These are phyloP conservation scores for Danaus plexippus DNA, from an alignment of 1,140 invertebrate species.

Conservation along the genomic window DNA sequence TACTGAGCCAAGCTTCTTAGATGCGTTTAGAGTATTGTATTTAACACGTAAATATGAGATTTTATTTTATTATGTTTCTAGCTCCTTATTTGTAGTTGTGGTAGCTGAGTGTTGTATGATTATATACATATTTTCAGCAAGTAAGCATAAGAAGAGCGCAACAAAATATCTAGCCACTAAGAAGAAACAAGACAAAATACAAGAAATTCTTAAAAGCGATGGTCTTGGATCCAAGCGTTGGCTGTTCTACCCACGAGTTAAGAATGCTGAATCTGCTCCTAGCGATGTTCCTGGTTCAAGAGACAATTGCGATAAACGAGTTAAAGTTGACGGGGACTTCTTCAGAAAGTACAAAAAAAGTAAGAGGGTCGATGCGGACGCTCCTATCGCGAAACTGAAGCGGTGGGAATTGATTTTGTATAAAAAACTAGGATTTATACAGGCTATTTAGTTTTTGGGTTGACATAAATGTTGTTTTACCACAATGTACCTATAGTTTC, in stretches of 20 bases:
- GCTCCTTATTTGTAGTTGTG: no score
- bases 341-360: slow-evolving; percentile 55
- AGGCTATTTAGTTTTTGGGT: slow-evolving; percentile 41
- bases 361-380: slow-evolving; percentile 42
- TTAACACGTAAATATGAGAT: slow-evolving; percentile 38
- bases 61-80: neutral
- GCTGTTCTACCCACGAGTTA: slow-evolving; percentile 47
- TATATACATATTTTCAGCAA: slow-evolving; percentile 32
- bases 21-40: slow-evolving; percentile 52
- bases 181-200: slow-evolving; percentile 49
- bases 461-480: no score
- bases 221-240: slow-evolving; percentile 53
- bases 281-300: slow-evolving; percentile 18
- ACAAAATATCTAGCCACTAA: slow-evolving; percentile 55
- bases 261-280: slow-evolving; percentile 13
- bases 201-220: slow-evolving; percentile 54
- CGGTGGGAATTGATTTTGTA: slow-evolving; percentile 60
- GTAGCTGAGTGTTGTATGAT: no score
- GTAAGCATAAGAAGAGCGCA: slow-evolving; percentile 46
- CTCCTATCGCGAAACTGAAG: slow-evolving; percentile 54
- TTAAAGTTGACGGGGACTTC: slow-evolving; percentile 54
- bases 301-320: slow-evolving; percentile 43
- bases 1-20: slow-evolving; percentile 40
- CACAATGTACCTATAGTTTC: no score
- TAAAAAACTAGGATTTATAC: slow-evolving; percentile 60